Percentiles rank a stretch among this genome's conserved stretches.
Evolutionary conservation across 2,113 vertebrate genomes (phyloP).

Genomic region (Planiliza haematocheilus): DNA sequence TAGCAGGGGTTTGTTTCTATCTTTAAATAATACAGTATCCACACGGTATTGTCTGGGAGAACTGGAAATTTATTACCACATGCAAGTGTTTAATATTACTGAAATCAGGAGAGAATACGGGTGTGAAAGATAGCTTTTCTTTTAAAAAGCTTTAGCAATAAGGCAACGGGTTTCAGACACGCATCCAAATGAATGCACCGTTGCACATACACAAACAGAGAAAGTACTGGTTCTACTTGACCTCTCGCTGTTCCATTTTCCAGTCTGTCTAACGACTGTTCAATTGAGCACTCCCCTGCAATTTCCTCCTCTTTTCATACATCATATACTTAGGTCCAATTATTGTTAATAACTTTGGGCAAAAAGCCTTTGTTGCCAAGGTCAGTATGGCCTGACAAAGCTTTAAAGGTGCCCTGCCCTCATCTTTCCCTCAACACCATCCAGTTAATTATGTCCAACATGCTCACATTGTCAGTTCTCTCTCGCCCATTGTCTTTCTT

Average conservation of each 20-base stretch:
- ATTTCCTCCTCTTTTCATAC: slow-evolving; percentile 67
- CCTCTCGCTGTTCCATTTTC: slow-evolving; percentile 48
- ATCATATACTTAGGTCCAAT: slow-evolving; percentile 74
- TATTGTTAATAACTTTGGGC: slow-evolving; percentile 72
- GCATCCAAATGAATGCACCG: slow-evolving; percentile 22
- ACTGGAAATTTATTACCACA: neutral
- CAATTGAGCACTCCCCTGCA: slow-evolving; percentile 52
- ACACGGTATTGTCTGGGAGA: neutral
- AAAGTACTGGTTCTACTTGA: slow-evolving; percentile 54
- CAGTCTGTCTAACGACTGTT: slow-evolving; percentile 49
- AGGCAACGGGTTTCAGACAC: neutral
- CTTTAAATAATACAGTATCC: neutral
- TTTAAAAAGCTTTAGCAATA: slow-evolving; percentile 1
- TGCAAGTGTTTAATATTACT: neutral
- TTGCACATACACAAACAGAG: slow-evolving; percentile 14
- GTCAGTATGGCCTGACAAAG: slow-evolving; percentile 71
- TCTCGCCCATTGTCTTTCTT: neutral
- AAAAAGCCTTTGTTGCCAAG: slow-evolving; percentile 70
- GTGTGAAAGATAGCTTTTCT: slow-evolving; percentile 13
- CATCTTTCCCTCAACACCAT: slow-evolving; percentile 51
- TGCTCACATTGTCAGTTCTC: slow-evolving; percentile 19
- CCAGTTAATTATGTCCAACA: slow-evolving; percentile 66
- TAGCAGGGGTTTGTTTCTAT: neutral
- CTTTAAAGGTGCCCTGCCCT: slow-evolving; percentile 60
- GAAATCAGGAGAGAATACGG: neutral